These are phyloP conservation scores for Mola mola DNA, from an alignment of 2,113 vertebrate species.

Conservation along the genomic window DNA sequence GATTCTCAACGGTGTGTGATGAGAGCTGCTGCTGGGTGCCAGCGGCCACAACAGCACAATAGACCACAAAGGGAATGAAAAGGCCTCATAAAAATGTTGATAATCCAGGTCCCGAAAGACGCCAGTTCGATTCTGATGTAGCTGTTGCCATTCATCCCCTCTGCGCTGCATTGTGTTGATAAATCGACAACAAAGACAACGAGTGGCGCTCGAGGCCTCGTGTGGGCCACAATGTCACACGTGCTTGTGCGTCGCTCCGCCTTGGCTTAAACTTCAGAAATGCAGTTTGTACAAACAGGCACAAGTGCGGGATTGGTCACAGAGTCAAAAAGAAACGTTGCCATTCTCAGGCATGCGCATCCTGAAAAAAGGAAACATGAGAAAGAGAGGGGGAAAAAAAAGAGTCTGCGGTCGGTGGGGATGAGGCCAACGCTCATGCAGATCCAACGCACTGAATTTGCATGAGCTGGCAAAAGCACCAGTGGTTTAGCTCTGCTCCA, in stretches of 20 bases:
- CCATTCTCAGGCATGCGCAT: neutral
- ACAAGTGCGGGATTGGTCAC: neutral
- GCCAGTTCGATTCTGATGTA: constrained; percentile 25
- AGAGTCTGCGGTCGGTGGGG: constrained; percentile 15
- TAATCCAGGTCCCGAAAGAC: constrained; percentile 46
- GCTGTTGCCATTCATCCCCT: constrained; percentile 49
- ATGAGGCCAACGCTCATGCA: constrained; percentile 29
- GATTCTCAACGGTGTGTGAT: constrained; percentile 53
- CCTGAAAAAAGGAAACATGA: constrained; percentile 2
- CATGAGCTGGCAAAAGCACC: constrained; percentile 60
- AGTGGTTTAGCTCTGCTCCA: constrained; percentile 42
- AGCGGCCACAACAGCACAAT: constrained; percentile 43
- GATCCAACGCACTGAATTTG: constrained; percentile 48
- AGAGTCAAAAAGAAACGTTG: constrained; percentile 9
- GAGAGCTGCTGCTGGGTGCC: constrained; percentile 54
- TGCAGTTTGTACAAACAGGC: neutral
- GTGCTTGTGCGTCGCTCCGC: neutral
- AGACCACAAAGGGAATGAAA: constrained; percentile 55
- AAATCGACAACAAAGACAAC: constrained; percentile 44
- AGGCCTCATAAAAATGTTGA: constrained; percentile 52
- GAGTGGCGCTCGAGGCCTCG: constrained; percentile 13
- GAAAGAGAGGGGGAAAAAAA: constrained; percentile 6
- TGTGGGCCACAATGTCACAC: constrained; percentile 11
- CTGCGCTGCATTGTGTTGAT: constrained; percentile 53
- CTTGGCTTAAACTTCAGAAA: constrained; percentile 9